Evolutionary conservation across 2,888 invertebrate genomes (phyloP).

Genomic region (Arctia plantaginis): DNA sequence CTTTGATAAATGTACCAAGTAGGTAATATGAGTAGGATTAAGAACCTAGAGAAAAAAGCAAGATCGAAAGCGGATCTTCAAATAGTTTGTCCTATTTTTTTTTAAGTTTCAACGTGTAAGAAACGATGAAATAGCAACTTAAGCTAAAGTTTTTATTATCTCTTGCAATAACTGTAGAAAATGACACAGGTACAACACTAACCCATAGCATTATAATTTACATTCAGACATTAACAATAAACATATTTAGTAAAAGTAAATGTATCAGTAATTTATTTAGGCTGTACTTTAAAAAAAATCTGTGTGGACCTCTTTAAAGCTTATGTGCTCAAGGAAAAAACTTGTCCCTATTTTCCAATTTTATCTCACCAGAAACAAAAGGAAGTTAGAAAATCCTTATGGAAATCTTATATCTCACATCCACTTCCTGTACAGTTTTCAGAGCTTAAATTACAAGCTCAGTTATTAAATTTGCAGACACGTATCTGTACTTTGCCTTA

Average conservation of each 20-base stretch:
- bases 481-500: constrained; percentile 65
- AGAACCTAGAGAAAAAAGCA: neutral
- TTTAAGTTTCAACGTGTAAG: neutral
- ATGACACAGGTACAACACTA: too few species aligned
- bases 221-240: neutral
- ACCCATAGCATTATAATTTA: too few species aligned
- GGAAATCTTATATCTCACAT: neutral
- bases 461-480: constrained; percentile 21
- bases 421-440: neutral
- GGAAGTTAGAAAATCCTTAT: neutral
- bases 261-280: neutral
- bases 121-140: neutral
- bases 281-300: neutral
- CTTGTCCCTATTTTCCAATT: neutral
- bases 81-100: too few species aligned
- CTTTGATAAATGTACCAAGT: neutral
- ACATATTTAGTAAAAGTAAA: neutral
- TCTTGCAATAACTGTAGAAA: too few species aligned
- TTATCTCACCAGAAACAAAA: neutral
- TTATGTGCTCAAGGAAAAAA: neutral
- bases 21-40: neutral
- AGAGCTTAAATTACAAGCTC: neutral
- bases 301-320: neutral
- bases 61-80: neutral
- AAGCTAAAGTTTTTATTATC: neutral